phyloP scores from a whole-genome alignment of 2,797 vertebrate genomes.

The Cuculus canorus region DNA sequence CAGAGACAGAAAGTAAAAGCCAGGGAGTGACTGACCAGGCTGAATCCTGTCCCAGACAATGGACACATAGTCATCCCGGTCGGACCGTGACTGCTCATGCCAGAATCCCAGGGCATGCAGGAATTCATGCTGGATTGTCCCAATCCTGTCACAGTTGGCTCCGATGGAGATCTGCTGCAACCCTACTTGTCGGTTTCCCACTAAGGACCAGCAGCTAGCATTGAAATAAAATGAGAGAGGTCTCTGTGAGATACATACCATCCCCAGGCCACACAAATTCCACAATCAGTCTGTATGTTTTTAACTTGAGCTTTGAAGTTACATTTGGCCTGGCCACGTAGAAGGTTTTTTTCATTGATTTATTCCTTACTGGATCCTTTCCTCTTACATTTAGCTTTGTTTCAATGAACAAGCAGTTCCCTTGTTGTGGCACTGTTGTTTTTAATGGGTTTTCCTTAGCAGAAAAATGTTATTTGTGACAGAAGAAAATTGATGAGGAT shows the following conservation, averaged over 20 bases:
- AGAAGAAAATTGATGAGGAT: background rate
- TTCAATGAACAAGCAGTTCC: background rate
- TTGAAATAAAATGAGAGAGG: background rate
- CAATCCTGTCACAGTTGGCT: slow-evolving; percentile 85
- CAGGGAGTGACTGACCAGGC: slow-evolving; percentile 73
- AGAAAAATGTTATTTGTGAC: background rate
- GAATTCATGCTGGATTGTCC: slow-evolving; percentile 89
- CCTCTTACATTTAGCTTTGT: background rate
- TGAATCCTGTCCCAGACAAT: slow-evolving; percentile 88
- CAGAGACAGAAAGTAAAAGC: background rate
- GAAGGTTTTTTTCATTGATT: background rate
- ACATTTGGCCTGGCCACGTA: background rate
- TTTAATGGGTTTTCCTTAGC: background rate
- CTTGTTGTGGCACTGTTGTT: background rate
- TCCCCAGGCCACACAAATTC: rapidly evolving
- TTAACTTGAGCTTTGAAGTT: background rate
- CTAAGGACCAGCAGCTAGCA: slow-evolving; percentile 90
- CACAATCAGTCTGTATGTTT: background rate
- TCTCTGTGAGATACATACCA: background rate
- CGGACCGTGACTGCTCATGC: slow-evolving; percentile 92
- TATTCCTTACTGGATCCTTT: background rate
- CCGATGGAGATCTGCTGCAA: slow-evolving; percentile 88
- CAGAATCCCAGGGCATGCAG: slow-evolving; percentile 93
- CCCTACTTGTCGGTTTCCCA: slow-evolving; percentile 84
- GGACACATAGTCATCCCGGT: slow-evolving; percentile 88